Evolutionary conservation across 2,113 vertebrate genomes (phyloP).

Genomic region (Euleptes europaea): DNA sequence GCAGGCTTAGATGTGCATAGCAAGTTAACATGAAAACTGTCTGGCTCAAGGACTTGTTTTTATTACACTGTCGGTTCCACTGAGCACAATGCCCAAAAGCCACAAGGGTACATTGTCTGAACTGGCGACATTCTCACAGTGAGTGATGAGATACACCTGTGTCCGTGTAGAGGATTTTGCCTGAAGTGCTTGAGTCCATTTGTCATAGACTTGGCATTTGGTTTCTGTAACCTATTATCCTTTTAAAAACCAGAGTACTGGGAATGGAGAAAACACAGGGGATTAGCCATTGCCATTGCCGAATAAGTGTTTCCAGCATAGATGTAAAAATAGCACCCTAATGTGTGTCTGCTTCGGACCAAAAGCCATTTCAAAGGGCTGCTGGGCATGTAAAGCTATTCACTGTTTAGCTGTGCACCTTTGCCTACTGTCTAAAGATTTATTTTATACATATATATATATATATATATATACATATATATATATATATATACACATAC

Average conservation of each 20-base stretch:
- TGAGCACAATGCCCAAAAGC: neutral
- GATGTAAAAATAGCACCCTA: neutral
- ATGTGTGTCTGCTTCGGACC: fast-evolving
- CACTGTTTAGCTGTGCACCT: neutral
- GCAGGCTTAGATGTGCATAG: neutral
- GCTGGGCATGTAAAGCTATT: neutral
- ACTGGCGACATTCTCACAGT: neutral
- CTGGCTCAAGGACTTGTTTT: neutral
- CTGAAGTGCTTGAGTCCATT: neutral
- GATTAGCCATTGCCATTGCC: neutral
- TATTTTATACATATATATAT: too few relatives aligned
- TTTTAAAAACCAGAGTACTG: neutral
- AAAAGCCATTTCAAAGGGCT: neutral
- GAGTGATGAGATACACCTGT: neutral
- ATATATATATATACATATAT: too few relatives aligned
- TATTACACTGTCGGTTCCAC: neutral
- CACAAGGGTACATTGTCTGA: neutral
- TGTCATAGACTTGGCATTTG: neutral
- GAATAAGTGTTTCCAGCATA: neutral
- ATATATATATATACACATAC: too few relatives aligned
- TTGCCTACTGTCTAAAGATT: neutral
- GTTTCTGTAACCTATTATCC: neutral
- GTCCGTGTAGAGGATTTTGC: neutral
- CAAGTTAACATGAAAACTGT: neutral
- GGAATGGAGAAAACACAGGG: neutral